phyloP scores from a whole-genome alignment of 2,888 invertebrate species.

The Machimus rusticus region DNA sequence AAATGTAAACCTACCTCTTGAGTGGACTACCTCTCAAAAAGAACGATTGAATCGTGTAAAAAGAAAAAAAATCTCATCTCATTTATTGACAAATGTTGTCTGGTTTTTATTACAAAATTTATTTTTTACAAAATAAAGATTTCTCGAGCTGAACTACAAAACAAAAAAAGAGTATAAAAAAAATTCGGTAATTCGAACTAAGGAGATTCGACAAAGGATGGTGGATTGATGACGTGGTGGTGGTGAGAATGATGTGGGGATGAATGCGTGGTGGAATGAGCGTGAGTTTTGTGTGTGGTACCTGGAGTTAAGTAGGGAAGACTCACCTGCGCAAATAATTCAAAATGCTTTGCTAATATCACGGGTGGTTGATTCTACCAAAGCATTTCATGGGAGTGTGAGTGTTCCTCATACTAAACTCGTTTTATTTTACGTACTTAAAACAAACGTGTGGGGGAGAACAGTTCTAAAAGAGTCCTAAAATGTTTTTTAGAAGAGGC shows the following conservation, averaged over 20 bases:
- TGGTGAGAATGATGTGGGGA: background rate
- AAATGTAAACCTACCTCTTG: too few species aligned
- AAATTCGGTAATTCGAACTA: slow-evolving; percentile 3
- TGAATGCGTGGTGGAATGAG: background rate
- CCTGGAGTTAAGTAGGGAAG: slow-evolving; percentile 18
- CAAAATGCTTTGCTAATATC: slow-evolving; percentile 10
- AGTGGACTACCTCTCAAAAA: background rate
- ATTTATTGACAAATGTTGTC: slow-evolving; percentile 38
- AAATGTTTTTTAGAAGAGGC: slow-evolving; percentile 18
- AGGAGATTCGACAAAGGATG: background rate
- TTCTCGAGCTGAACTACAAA: slow-evolving; percentile 13
- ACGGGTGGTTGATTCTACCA: background rate
- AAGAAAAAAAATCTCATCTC: background rate
- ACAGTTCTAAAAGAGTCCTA: background rate
- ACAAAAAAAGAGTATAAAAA: background rate
- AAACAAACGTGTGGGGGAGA: background rate
- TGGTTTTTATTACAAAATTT: slow-evolving; percentile 34
- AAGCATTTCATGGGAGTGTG: slow-evolving; percentile 6
- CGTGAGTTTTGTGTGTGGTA: background rate
- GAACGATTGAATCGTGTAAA: background rate
- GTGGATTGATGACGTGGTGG: background rate
- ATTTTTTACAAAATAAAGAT: slow-evolving; percentile 26
- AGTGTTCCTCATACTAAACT: slow-evolving; percentile 45
- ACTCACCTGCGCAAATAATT: background rate
- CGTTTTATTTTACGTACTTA: background rate